phyloP scores from a whole-genome alignment of 2,797 vertebrate species.

The Eremophila alpestris region DNA sequence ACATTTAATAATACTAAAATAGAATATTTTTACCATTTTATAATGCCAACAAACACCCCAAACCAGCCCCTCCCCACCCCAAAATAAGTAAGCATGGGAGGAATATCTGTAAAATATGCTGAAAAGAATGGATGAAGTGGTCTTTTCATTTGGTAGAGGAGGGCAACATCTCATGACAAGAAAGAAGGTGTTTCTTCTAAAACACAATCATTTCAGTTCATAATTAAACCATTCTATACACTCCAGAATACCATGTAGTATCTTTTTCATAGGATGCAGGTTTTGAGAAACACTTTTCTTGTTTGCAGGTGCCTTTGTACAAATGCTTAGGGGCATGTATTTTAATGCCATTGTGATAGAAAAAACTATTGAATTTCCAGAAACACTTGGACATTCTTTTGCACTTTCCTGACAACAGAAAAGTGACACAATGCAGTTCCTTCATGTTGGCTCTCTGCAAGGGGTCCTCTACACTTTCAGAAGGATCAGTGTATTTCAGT shows the following conservation, averaged over 20 bases:
- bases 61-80: neutral
- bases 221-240: neutral
- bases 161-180: neutral
- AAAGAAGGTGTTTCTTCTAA: neutral
- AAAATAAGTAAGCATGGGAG: neutral
- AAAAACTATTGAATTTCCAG: neutral
- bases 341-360: neutral
- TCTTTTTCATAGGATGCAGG: neutral
- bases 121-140: neutral
- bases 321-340: neutral
- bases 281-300: neutral
- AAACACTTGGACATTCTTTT: neutral
- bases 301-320: neutral
- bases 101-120: neutral
- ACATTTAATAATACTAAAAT: neutral
- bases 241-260: neutral
- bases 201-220: neutral
- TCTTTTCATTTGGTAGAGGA: neutral
- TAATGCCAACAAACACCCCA: neutral
- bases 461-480: neutral
- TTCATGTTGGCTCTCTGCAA: neutral
- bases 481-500: neutral
- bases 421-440: neutral
- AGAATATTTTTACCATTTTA: neutral
- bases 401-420: neutral